Conservation (phyloP, 2,113 vertebrate genomes). For the Nycticebus coucang region DNA sequence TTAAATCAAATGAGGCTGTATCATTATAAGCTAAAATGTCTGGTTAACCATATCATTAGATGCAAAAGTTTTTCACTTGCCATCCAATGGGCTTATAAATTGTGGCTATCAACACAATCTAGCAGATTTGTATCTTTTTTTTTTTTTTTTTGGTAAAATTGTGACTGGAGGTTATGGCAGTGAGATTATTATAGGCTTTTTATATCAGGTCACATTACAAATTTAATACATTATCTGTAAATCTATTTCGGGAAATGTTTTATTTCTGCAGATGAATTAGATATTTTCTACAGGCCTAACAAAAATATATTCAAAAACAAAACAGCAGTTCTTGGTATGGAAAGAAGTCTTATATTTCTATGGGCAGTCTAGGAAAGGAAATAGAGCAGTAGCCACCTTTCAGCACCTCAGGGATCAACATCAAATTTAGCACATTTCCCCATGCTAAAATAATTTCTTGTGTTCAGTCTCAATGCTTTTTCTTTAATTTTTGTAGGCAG, state of each 20-base stretch:
- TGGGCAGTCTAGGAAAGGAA: neutral
- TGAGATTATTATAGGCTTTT: neutral
- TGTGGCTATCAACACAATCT: neutral
- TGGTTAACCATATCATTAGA: neutral
- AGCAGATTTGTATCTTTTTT: neutral
- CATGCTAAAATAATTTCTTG: neutral
- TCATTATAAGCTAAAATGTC: neutral
- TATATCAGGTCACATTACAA: neutral
- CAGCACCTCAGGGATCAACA: neutral
- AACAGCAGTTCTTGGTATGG: neutral
- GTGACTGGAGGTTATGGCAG: neutral
- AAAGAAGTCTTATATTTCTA: neutral
- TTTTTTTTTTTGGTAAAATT: neutral
- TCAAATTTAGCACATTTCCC: neutral
- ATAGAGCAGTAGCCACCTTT: neutral
- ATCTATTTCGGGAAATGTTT: neutral
- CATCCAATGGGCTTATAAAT: neutral
- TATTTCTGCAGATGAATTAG: neutral
- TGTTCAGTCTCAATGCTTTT: neutral
- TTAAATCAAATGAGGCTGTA: neutral
- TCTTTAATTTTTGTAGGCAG: neutral
- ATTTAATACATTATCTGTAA: neutral
- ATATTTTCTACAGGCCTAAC: neutral
- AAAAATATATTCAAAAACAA: neutral
- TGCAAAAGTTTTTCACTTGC: neutral